phyloP scores from a whole-genome alignment of 2,888 invertebrate genomes.

The Gastracanthus pulcherrimus region DNA sequence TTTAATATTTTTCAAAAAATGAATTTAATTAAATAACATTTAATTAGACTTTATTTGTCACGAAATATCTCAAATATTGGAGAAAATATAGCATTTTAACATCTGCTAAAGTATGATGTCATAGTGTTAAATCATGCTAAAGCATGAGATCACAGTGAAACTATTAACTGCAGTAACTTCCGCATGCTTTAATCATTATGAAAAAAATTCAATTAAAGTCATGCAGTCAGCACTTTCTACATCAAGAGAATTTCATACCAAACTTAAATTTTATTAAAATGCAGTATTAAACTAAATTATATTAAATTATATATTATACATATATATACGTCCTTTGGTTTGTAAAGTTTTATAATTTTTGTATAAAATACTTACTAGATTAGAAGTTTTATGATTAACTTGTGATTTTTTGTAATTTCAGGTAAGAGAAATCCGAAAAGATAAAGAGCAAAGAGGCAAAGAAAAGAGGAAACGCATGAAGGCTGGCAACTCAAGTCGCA shows the following conservation, averaged over 20 bases:
- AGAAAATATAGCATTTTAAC: not conserved
- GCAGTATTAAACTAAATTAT: not conserved
- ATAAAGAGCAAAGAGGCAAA: conserved; percentile 89
- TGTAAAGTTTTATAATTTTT: too few relatives aligned
- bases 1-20: not conserved
- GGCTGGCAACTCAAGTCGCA: conserved; percentile 71
- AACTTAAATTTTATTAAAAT: too few relatives aligned
- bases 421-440: conserved; percentile 93
- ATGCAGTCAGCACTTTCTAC: not conserved
- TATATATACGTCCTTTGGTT: too few relatives aligned
- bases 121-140: conserved; percentile 39
- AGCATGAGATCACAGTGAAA: conserved; percentile 41
- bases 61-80: conserved; percentile 15
- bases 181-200: conserved; percentile 10
- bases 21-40: not conserved
- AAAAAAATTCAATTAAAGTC: conserved; percentile 10
- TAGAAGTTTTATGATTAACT: not conserved
- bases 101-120: conserved; percentile 41
- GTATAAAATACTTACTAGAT: conserved; percentile 36
- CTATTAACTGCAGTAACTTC: conserved; percentile 36
- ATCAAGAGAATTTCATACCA: not conserved
- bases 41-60: too few relatives aligned
- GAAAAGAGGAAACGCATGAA: conserved; percentile 81
- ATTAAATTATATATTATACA: too few relatives aligned
- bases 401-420: conserved; percentile 54